Conservation (phyloP, 2,888 invertebrate species). For the Pantelozetes paolii region DNA sequence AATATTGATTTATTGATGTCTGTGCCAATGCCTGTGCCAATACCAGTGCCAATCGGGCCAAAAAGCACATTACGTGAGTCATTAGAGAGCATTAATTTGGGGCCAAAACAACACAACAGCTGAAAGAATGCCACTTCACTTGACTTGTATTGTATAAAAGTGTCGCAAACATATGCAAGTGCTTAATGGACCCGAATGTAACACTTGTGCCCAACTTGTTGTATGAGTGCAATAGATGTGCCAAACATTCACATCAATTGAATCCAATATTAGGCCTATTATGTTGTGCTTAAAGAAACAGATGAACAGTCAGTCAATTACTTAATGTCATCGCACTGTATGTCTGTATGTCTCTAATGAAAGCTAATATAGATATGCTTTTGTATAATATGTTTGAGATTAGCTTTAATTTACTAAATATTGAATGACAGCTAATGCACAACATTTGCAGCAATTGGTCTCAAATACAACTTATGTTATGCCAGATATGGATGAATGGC, state of each 20-base stretch:
- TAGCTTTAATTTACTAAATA: background rate
- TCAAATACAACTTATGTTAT: background rate
- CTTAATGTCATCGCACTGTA: background rate
- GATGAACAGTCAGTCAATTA: conserved; percentile 26
- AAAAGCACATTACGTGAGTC: conserved; percentile 34
- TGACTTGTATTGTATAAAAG: conserved; percentile 23
- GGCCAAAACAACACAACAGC: conserved; percentile 5
- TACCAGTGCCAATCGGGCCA: conserved; percentile 1
- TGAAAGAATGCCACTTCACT: conserved; percentile 26
- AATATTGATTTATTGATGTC: background rate
- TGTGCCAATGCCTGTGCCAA: background rate
- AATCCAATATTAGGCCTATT: background rate
- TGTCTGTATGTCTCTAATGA: conserved; percentile 8
- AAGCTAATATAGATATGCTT: background rate
- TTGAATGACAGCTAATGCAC: background rate
- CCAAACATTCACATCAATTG: background rate
- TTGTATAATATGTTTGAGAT: background rate
- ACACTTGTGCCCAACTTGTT: conserved; percentile 33
- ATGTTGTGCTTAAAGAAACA: background rate
- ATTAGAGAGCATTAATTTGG: conserved; percentile 31
- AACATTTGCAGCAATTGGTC: background rate
- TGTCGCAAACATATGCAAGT: conserved; percentile 30
- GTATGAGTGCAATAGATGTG: background rate
- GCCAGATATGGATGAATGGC: background rate
- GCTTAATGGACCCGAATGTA: conserved; percentile 10